Conservation (phyloP, 1,140 invertebrate species). For the Bicyclus anynana region DNA sequence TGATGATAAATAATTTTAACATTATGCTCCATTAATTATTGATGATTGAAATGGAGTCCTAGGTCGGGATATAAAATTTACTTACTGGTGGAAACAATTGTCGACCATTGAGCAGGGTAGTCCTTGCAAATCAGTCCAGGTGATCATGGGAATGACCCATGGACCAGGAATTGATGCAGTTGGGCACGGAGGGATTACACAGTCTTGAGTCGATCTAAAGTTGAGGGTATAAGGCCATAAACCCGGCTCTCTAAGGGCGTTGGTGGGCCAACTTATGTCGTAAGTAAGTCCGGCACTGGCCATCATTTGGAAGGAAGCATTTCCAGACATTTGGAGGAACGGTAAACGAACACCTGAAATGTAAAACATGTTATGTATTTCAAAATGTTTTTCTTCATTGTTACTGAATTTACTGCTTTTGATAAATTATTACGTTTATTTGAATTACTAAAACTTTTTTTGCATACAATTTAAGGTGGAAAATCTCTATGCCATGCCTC, state of each 20-base stretch:
- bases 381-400: too few species aligned
- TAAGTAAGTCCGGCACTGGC: slow-evolving; percentile 75
- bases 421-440: too few species aligned
- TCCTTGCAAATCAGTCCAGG: slow-evolving; percentile 72
- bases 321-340: slow-evolving; percentile 82
- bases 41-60: too few species aligned
- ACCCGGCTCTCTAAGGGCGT: slow-evolving; percentile 72
- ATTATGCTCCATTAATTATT: too few species aligned
- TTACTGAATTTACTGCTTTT: too few species aligned
- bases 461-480: too few species aligned
- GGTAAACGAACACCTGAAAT: slow-evolving; percentile 81
- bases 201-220: slow-evolving; percentile 80
- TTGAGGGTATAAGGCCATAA: slow-evolving; percentile 87
- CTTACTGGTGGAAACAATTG: slow-evolving; percentile 76
- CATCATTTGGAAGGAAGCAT: slow-evolving; percentile 77
- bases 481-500: too few species aligned
- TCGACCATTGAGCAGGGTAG: slow-evolving; percentile 81
- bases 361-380: too few species aligned
- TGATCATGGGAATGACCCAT: slow-evolving; percentile 83
- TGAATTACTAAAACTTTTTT: too few species aligned
- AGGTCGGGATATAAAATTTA: too few species aligned
- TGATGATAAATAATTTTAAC: slow-evolving; percentile 46
- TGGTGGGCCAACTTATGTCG: slow-evolving; percentile 82
- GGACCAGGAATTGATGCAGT: slow-evolving; percentile 78
- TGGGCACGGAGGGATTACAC: slow-evolving; percentile 81